Conservation (phyloP, 2,113 vertebrate genomes). For the Orycteropus afer region DNA sequence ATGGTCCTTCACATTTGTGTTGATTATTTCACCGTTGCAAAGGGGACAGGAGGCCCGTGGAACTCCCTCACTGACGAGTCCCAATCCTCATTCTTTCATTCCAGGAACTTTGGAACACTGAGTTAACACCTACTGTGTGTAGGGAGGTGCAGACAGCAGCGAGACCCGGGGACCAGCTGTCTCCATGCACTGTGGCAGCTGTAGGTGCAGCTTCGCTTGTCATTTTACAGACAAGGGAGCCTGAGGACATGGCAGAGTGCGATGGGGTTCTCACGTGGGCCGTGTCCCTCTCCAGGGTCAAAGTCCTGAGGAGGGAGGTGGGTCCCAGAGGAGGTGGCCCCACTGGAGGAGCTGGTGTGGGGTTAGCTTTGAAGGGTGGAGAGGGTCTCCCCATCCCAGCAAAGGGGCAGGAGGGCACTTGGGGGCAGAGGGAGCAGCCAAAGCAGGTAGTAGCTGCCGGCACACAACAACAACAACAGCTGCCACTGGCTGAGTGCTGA, state of each 20-base stretch:
- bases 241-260: neutral
- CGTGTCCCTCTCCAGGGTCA: neutral
- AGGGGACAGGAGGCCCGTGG: neutral
- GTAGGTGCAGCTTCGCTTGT: too few relatives aligned
- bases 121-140: neutral
- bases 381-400: neutral
- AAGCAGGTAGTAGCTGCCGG: neutral
- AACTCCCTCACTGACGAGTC: neutral
- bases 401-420: neutral
- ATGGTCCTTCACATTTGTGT: neutral
- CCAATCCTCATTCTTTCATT: neutral
- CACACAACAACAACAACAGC: too few relatives aligned
- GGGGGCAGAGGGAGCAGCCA: neutral
- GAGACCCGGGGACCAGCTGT: neutral
- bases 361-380: neutral
- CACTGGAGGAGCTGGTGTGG: neutral
- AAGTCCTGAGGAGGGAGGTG: too few relatives aligned
- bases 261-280: neutral
- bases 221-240: neutral
- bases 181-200: neutral
- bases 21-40: neutral
- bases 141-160: neutral
- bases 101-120: neutral
- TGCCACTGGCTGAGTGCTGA: too few relatives aligned
- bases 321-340: neutral